These are phyloP conservation scores for Liodrosophila aerea DNA, from an alignment of 2,888 invertebrate species.

Conservation along the genomic window DNA sequence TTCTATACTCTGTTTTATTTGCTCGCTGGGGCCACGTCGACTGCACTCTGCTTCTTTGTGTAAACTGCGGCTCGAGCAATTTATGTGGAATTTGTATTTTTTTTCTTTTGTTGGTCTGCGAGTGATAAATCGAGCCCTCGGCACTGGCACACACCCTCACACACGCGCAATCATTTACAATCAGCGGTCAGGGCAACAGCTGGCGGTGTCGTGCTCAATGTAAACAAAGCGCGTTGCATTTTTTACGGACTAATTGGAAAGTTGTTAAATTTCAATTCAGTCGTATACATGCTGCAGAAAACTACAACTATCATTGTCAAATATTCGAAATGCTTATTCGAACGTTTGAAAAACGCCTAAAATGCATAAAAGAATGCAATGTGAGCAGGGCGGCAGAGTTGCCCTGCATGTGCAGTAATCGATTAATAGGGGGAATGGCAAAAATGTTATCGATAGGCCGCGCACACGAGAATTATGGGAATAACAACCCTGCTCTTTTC, in stretches of 20 bases:
- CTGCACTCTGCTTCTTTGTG: constrained; percentile 33
- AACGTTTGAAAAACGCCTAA: too few relatives aligned
- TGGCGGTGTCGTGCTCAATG: constrained; percentile 47
- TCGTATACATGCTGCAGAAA: too few relatives aligned
- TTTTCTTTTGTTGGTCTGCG: constrained; percentile 8
- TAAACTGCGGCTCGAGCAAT: constrained; percentile 37
- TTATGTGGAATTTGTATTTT: too few relatives aligned
- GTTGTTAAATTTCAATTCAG: too few relatives aligned
- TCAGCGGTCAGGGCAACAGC: constrained; percentile 14
- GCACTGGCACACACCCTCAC: constrained; percentile 1
- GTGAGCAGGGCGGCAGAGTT: too few relatives aligned
- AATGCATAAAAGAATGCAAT: too few relatives aligned
- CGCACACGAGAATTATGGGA: constrained; percentile 16
- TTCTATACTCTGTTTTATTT: too few relatives aligned
- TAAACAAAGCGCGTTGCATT: constrained; percentile 39
- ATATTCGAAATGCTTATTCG: too few relatives aligned
- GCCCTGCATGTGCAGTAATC: too few relatives aligned
- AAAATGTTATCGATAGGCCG: constrained; percentile 19
- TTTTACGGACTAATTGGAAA: too few relatives aligned
- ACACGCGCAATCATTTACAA: constrained; percentile 11
- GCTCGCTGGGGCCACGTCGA: constrained; percentile 52
- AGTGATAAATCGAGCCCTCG: constrained; percentile 28
- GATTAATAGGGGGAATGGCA: too few relatives aligned
- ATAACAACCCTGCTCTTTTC: constrained; percentile 78
- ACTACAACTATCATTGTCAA: too few relatives aligned